phyloP scores from a whole-genome alignment of 1,140 invertebrate species.

The Bombus difficillimus region DNA sequence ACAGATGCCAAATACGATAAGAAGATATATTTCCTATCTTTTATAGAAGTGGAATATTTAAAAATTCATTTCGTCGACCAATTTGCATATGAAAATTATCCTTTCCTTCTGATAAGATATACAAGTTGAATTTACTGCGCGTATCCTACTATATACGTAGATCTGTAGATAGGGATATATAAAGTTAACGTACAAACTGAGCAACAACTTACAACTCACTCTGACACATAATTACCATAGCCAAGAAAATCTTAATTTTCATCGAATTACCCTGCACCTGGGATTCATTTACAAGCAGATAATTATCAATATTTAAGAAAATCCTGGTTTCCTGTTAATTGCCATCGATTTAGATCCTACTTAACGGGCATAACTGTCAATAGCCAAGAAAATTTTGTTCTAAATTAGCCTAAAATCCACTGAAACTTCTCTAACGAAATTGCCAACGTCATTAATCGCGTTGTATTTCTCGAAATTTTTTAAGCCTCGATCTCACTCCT shows the following conservation, averaged over 20 bases:
- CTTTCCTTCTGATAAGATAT: too few relatives aligned
- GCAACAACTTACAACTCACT: background rate
- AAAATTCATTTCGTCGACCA: too few relatives aligned
- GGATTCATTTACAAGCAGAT: background rate
- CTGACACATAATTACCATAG: background rate
- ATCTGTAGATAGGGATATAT: too few relatives aligned
- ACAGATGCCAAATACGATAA: too few relatives aligned
- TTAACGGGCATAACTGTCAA: background rate
- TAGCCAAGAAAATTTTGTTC: background rate
- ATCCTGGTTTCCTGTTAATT: background rate
- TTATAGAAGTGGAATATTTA: too few relatives aligned
- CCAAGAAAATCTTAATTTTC: background rate
- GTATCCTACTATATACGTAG: too few relatives aligned
- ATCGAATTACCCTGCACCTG: background rate
- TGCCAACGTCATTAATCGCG: background rate
- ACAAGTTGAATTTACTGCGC: too few relatives aligned
- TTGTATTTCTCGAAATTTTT: background rate
- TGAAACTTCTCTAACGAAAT: background rate
- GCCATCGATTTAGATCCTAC: fast-evolving
- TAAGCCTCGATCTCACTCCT: background rate
- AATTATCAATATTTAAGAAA: background rate
- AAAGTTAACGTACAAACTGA: background rate
- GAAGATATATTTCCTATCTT: too few relatives aligned
- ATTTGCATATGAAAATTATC: too few relatives aligned
- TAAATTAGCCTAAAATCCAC: background rate